phyloP scores from a whole-genome alignment of 1,140 invertebrate species.

The Bombus huntii region DNA sequence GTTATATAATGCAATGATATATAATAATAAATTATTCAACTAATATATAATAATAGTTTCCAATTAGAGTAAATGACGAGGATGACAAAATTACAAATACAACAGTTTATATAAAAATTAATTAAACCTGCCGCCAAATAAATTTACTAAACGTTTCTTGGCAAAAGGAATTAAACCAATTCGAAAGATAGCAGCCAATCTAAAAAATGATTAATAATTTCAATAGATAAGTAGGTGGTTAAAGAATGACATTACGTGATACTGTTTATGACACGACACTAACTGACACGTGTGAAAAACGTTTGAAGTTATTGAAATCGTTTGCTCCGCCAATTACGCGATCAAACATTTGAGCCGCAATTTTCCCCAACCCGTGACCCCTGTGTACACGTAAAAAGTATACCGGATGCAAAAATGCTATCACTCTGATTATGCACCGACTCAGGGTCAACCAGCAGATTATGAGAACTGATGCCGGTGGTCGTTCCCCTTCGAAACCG shows the following conservation, averaged over 20 bases:
- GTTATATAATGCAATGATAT: too few relatives aligned
- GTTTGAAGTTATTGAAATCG: background rate
- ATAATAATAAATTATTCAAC: too few relatives aligned
- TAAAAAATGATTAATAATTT: background rate
- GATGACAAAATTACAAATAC: too few relatives aligned
- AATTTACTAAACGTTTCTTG: background rate
- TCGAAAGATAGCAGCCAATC: background rate
- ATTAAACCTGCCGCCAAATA: background rate
- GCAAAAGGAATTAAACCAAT: background rate
- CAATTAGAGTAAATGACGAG: background rate
- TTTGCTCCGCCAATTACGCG: background rate
- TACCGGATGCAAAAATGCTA: constrained; percentile 50
- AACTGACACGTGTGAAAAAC: background rate
- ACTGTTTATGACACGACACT: background rate
- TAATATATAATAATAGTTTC: background rate
- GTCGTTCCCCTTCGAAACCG: constrained; percentile 52
- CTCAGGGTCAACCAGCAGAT: constrained; percentile 62
- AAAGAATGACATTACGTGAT: background rate
- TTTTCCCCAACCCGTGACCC: background rate
- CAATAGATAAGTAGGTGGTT: background rate
- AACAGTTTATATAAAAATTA: background rate
- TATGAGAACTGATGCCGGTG: constrained; percentile 56
- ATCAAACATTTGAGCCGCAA: background rate
- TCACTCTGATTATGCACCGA: constrained; percentile 28
- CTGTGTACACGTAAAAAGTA: background rate